Evolutionary conservation across 2,797 vertebrate species (phyloP), one percentile per base, ranked within the genome.

Genomic region (Darevskia mixta): DNA sequence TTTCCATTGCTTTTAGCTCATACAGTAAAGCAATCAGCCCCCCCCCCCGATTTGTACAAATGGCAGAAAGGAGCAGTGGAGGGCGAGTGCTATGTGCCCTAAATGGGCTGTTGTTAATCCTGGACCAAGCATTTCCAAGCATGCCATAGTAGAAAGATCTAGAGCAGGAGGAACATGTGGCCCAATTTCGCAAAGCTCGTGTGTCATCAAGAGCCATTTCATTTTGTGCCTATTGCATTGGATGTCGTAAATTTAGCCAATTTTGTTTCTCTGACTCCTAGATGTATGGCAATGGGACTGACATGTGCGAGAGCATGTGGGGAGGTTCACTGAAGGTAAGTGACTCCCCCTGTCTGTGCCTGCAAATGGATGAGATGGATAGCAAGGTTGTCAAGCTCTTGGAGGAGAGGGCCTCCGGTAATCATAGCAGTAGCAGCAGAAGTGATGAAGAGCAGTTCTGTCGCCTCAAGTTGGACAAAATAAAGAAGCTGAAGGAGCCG

Each of bases 271-370:
- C 89, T 93, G 77, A 92, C 72, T 61, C 29, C 38, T 91, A 97
- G 97, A 94, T 95, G 94, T 97, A 96, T 0, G 23, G 58, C 88
- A 93, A 94, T 49, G 96, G 95, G 27, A 95, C 92, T 17, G 96
- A 97, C 69, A 79, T 97, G 91, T 97, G 97, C 88, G 87, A 94
- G 82, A 96, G 8, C 49, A 95, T 96, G 93, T 97, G 96, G 96
- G 96, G 96, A 0, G 0, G 78, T 17, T 97, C 96, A 32, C 95
- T 97, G 69, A 94, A 92, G 66, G 94, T 95, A 87, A 95, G 92
- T 55, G 1, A 93, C 58, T 95, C 94, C 49, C 85, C 94, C 81
- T 96, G 96, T 88, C 94, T 92, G 88, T 97, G 97, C 94, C 93
- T 97, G 90, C 94, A 96, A 94, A 92, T 97, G 95, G 94, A 95